These are phyloP conservation scores for Xestoiulus laeticollis DNA, from an alignment of 2,888 invertebrate genomes.

Conservation along the genomic window DNA sequence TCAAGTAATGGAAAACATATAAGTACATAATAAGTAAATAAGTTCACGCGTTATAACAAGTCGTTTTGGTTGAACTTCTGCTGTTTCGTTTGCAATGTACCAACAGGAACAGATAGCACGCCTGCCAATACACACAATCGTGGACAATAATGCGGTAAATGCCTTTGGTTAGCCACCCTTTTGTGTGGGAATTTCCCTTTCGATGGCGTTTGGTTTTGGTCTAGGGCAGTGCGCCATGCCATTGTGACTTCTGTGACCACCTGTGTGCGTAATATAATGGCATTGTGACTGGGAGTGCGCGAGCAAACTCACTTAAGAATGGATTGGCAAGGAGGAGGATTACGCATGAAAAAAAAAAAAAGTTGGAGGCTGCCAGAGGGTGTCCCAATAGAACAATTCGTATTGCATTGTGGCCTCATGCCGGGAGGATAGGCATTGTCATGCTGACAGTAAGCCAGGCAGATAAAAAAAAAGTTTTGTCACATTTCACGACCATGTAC, in stretches of 20 bases:
- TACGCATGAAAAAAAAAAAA: not conserved
- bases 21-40: too few species aligned
- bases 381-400: constrained; percentile 38
- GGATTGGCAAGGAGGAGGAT: constrained; percentile 33
- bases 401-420: constrained; percentile 42
- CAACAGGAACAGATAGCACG: not conserved
- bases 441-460: constrained; percentile 47
- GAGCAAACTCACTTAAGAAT: constrained; percentile 39
- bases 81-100: too few species aligned
- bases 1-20: too few species aligned
- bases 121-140: not conserved
- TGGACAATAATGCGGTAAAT: not conserved
- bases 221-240: not conserved
- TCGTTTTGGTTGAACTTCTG: too few species aligned
- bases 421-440: constrained; percentile 40
- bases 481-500: constrained; percentile 46
- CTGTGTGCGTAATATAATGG: constrained; percentile 25
- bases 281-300: constrained; percentile 32
- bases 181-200: constrained; percentile 40
- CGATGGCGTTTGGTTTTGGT: constrained; percentile 18
- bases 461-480: constrained; percentile 44
- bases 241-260: constrained; percentile 15
- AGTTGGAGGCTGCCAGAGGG: constrained; percentile 44
- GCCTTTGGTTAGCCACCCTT: not conserved
- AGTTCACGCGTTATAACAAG: too few species aligned